Evolutionary conservation across 1,140 invertebrate species (phyloP).

Genomic region (Drosophila pruinosa): DNA sequence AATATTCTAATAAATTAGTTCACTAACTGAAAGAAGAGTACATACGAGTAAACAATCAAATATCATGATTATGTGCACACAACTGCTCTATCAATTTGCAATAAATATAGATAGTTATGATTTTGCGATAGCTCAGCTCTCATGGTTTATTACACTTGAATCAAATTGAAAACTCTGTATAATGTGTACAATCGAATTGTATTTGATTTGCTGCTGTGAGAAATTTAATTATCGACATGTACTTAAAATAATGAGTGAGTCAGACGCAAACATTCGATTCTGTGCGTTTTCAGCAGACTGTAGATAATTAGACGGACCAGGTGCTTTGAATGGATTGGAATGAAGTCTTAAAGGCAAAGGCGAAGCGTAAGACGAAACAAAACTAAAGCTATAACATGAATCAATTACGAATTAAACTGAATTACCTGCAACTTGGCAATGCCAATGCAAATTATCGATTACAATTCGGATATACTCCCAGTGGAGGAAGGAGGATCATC

Average conservation of each 20-base stretch:
- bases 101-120: not conserved
- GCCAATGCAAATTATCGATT: slow-evolving; percentile 42
- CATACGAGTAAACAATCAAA: too few relatives aligned
- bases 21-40: too few relatives aligned
- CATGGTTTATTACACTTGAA: too few relatives aligned
- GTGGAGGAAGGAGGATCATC: not conserved
- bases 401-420: slow-evolving; percentile 52
- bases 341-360: slow-evolving; percentile 7
- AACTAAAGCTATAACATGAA: slow-evolving; percentile 14
- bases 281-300: not conserved
- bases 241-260: not conserved
- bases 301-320: slow-evolving; percentile 14
- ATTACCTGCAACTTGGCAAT: slow-evolving; percentile 18
- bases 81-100: not conserved
- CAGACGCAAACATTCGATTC: too few relatives aligned
- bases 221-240: slow-evolving; percentile 2
- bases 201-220: not conserved
- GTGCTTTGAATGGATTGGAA: not conserved
- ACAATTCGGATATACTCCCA: slow-evolving; percentile 18
- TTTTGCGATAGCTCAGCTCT: not conserved
- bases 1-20: not conserved
- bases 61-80: not conserved
- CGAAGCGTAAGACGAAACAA: not conserved
- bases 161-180: not conserved
- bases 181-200: not conserved